Evolutionary conservation across 2,113 vertebrate species (phyloP), one percentile per base, ranked within the genome.

Genomic region (Brachypteracias leptosomus): DNA sequence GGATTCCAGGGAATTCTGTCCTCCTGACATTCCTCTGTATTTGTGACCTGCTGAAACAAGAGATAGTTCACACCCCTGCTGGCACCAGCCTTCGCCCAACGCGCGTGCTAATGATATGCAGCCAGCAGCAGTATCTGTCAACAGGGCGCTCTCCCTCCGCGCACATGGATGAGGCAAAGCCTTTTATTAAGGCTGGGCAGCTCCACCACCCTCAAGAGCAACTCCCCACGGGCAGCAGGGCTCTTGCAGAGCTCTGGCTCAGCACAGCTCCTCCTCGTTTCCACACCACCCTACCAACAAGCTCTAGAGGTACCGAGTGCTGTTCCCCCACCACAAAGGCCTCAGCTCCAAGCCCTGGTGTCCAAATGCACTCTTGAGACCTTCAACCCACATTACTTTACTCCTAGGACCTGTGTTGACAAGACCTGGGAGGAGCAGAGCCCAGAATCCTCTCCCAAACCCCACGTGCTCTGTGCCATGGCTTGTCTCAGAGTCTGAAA

Each of bases 101-200:
- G 1, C 5, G 2, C 6, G 78, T 52, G 80, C 80, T 96, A 92
- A 94, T 55, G 82, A 90, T 52, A 92, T 19, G 66, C 92, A 84
- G 90, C 73, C 93, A 74, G 93, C 85, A 94, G 94, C 90, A 74
- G 75, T 90, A 75, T 74, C 95, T 92, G 92, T 94, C 95, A 96
- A 52, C 96, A 86, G 29, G 49, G 52, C 2, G 0, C 87, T 73
- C 91, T 88, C 67, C 75, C 85, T 85, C 38, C 4, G 0, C 9
- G 33, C 75, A 46, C 72, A 31, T 5, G 61, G 86, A 36, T 31
- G 59, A 90, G 75, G 52, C 55, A 65, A 91, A 94, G 83, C 61
- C 85, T 55, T 92, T 88, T 55, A 77, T 89, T 90, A 90, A 49
- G 65, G 57, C 42, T 90, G 8, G 7, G 72, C 68, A 73, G 79